phyloP scores from a whole-genome alignment of 2,113 vertebrate genomes.

The Cochlearius cochlearius region DNA sequence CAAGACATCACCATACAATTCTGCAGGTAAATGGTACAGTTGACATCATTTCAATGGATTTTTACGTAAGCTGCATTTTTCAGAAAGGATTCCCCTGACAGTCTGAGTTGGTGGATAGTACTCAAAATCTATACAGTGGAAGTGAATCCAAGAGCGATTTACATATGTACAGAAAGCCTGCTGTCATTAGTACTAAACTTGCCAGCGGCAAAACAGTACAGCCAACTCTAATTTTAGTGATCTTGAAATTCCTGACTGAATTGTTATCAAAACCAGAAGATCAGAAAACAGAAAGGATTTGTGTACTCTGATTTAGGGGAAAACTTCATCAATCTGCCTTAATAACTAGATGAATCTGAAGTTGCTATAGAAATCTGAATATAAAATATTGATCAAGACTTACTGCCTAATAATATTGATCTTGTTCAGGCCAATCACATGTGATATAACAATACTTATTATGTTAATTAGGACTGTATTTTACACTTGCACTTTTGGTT shows the following conservation, averaged over 20 bases:
- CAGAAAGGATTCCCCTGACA: not conserved
- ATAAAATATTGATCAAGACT: not conserved
- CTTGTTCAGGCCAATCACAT: not conserved
- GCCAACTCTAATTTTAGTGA: not conserved
- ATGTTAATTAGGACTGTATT: not conserved
- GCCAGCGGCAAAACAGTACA: not conserved
- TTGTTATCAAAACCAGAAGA: not conserved
- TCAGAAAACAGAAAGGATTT: not conserved
- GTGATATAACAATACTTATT: not conserved
- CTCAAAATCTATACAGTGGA: not conserved
- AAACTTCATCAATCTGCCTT: not conserved
- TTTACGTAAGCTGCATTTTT: not conserved
- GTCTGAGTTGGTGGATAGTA: not conserved
- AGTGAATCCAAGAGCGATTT: not conserved
- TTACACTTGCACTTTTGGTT: not conserved
- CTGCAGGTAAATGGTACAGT: not conserved
- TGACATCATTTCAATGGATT: not conserved
- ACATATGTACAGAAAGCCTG: not conserved
- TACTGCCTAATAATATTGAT: not conserved
- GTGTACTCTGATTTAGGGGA: not conserved
- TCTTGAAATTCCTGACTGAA: not conserved
- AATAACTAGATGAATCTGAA: not conserved
- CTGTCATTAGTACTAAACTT: not conserved
- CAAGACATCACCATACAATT: not conserved
- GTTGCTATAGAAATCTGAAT: not conserved